A percentile compares a stretch with the other conserved stretches of the same genome.
phyloP scores from a whole-genome alignment of 2,113 vertebrate genomes.

The Megaptera novaeangliae region DNA sequence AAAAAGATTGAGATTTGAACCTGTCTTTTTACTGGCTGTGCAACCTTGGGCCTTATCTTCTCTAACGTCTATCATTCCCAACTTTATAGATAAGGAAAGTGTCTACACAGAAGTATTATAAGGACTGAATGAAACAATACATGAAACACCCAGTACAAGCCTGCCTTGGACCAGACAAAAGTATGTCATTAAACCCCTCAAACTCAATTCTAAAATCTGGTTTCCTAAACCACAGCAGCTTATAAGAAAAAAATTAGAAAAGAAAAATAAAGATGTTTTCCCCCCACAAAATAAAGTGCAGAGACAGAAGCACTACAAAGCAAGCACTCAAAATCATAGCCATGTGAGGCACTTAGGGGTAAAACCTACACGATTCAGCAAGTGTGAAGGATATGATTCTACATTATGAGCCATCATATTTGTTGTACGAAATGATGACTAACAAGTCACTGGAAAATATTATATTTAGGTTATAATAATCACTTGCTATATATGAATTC shows the following conservation, averaged over 20 bases:
- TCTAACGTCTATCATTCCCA: not conserved
- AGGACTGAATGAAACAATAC: not conserved
- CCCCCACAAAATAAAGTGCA: not conserved
- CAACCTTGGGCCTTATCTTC: not conserved
- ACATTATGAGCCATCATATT: not conserved
- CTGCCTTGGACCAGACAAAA: not conserved
- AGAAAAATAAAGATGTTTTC: not conserved
- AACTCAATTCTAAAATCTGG: not conserved
- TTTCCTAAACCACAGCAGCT: not conserved
- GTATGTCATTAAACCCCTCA: not conserved
- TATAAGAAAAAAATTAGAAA: not conserved
- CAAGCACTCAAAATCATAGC: not conserved
- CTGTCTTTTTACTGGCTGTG: not conserved
- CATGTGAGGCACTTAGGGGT: not conserved
- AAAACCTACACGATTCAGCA: not conserved
- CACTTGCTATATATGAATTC: not conserved
- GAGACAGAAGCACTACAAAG: not conserved
- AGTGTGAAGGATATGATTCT: not conserved
- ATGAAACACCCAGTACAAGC: not conserved
- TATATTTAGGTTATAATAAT: not conserved
- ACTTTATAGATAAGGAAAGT: not conserved
- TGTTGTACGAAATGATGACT: not conserved
- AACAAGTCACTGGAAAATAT: not conserved
- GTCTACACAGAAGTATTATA: not conserved
- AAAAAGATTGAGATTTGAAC: not conserved